Base-by-base conservation (phyloP, 2,113 vertebrate genomes). In the Myotis davidii region DNA sequence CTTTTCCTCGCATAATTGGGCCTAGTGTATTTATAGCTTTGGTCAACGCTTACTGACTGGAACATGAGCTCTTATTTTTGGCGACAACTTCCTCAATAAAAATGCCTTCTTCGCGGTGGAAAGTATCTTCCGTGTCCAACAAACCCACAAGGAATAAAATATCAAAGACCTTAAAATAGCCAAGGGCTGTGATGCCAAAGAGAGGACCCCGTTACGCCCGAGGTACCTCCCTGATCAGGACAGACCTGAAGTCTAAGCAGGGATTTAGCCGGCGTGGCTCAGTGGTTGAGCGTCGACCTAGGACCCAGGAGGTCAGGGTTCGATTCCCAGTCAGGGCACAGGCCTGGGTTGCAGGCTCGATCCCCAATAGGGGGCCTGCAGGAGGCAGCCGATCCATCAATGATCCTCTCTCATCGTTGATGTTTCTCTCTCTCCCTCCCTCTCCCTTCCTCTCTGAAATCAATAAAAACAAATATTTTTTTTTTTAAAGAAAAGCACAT, bases 21-120 rank as follows among this genome's bases (percentile, higher is more conserved):
- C 13, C 25, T 83, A 59, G 34, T 72, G 13, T 92, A 34, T 92
- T 78, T 74, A 88, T 32, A 73, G 20, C 48, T 88, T 61, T 10
- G 59, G 73, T 79, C 76, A 86, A 32, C 45, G 83, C 81, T 89
- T 89, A 74, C 56, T 89, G 83, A 94, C 37, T 96, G 50, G 52
- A 97, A 95, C 13, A 50, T 74, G 70, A 74, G 59, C 34, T 85
- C 76, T 92, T 95, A 96, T 81, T 97, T 94, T 88, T 92, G 70
- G 39, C 37, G 88, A 18, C 45, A 83, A 54, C 23, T 42, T 92
- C 39, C 52, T 92, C 56, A 69, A 32, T 67, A 85, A 91, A 96
- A 91, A 79, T 48, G 69, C 2, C 17, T 74, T 81, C 90, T 88
- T 23, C 54, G 27, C 56, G 54, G 48, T 59, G 12, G 50, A 90